phyloP scores from a whole-genome alignment of 30 jellyfish, hydroid and myxozoan species.

The Morbakka virulenta region DNA sequence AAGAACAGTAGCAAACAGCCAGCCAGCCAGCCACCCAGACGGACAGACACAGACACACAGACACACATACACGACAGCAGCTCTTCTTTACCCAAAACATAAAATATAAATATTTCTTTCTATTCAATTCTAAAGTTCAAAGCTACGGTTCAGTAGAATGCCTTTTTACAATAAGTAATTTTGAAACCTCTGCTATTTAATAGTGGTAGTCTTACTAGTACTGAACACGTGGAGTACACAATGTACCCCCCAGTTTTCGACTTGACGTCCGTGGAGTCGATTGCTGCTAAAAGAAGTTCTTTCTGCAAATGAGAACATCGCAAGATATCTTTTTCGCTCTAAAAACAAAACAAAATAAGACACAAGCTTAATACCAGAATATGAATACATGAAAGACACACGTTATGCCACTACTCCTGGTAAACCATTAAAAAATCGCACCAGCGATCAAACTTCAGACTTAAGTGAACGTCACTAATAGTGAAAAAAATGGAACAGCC shows the following conservation, averaged over 20 bases:
- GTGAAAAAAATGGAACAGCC: no score
- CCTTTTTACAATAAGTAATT: no score
- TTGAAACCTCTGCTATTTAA: no score
- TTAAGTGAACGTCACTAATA: no score
- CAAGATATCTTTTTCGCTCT: conserved; percentile 87
- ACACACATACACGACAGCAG: neutral
- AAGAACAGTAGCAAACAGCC: no score
- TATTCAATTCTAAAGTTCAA: no score
- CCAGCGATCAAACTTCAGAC: no score
- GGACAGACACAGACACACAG: neutral
- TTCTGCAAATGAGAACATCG: conserved; percentile 92
- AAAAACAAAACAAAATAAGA: neutral
- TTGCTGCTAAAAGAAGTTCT: conserved; percentile 93
- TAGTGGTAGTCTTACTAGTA: conserved; percentile 86
- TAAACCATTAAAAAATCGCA: no score
- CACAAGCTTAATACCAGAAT: neutral
- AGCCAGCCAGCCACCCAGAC: neutral
- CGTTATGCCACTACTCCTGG: no score
- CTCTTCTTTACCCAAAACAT: neutral
- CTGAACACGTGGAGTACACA: conserved; percentile 96
- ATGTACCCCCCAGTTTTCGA: conserved; percentile 94
- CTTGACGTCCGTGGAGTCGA: conserved; percentile 94
- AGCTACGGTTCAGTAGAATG: no score
- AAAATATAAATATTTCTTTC: neutral
- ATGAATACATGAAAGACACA: neutral